Base-by-base conservation (phyloP, 1,140 invertebrate species). In the Aphaenogaster floridana region DNA sequence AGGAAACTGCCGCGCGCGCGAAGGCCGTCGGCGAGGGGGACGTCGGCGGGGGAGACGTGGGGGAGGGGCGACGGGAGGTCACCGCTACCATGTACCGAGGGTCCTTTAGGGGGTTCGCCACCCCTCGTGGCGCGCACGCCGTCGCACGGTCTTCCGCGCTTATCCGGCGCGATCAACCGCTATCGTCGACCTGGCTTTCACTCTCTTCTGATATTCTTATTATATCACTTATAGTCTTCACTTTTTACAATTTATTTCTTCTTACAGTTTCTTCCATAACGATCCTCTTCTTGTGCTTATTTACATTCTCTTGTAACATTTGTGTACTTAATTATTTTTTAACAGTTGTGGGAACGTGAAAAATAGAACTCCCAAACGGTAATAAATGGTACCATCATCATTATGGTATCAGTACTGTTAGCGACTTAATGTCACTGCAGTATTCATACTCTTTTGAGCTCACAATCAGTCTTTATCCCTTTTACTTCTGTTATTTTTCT, bases 81-180 rank as follows among this genome's bases (percentile, higher is more conserved):
- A 93, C 86, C 90, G 89, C 85, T 83, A 86, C 74, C 86, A 89
- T 64, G 39, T 80, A 88, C 89, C 66, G 86, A 92, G 90, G 91
- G 88, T 94, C 92, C 92, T 94, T 64, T 93, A 89, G 87, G 92
- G 94, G 92, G 92, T 93, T 94, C 92, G 90, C 91, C 92, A 94
- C 92, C 93, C 94, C 92, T 92, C 85, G 77, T 86, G 74, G 28
- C 72, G 80, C 36, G 48, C 45, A 71, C n/a, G 71, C 50, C 80
- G 85, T 78, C 89, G 74, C 80, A 86, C 86, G 79, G 80, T 90
- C 84, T 68, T 91, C 89, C 85, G 80, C 66, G 88, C 86, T 64
- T 69, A 86, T 71, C 80, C 21, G 72, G 57, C 87, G 85, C 71
- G 71, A 89, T 78, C 63, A 68, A 59, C 85, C 68, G 64, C 17